These are phyloP conservation scores for Cataglyphis albicans DNA, from an alignment of 2,888 invertebrate genomes.

Conservation along the genomic window DNA sequence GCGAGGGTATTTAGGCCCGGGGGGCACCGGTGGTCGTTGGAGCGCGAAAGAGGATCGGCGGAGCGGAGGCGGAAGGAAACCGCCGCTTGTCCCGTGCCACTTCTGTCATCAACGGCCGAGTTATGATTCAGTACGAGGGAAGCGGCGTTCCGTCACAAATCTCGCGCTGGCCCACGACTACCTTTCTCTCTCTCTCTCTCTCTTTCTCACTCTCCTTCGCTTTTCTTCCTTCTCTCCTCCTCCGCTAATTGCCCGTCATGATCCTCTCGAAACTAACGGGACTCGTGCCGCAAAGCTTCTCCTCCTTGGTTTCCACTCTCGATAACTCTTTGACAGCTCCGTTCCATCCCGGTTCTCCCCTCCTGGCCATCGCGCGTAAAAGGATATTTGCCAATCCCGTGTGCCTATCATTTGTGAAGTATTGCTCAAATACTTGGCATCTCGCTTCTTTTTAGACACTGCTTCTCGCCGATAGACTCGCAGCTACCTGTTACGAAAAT, in stretches of 20 bases:
- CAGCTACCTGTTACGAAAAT: background rate
- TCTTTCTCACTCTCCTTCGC: background rate
- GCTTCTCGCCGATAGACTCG: background rate
- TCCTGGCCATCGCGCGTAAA: background rate
- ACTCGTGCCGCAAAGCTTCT: background rate
- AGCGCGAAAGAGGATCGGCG: slow-evolving; percentile 33
- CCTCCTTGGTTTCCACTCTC: slow-evolving; percentile 9
- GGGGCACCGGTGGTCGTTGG: slow-evolving; percentile 33
- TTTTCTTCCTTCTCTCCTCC: background rate
- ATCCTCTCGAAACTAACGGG: slow-evolving; percentile 36
- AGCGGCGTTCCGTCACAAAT: slow-evolving; percentile 67
- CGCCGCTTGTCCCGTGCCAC: slow-evolving; percentile 56
- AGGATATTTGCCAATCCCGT: slow-evolving; percentile 43
- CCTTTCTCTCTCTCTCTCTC: background rate
- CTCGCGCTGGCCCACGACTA: slow-evolving; percentile 48
- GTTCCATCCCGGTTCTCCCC: background rate
- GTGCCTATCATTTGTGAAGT: background rate
- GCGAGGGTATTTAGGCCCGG: slow-evolving; percentile 16
- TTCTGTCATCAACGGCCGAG: slow-evolving; percentile 65
- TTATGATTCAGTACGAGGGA: slow-evolving; percentile 67
- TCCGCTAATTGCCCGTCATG: slow-evolving; percentile 18
- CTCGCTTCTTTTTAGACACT: background rate
- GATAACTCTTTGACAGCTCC: slow-evolving; percentile 5
- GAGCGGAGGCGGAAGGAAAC: slow-evolving; percentile 45
- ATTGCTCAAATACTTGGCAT: slow-evolving; percentile 18